Percentiles rank a stretch among this genome's conserved stretches.
Conservation (phyloP, 2,888 invertebrate species). For the Hypsopygia costalis region DNA sequence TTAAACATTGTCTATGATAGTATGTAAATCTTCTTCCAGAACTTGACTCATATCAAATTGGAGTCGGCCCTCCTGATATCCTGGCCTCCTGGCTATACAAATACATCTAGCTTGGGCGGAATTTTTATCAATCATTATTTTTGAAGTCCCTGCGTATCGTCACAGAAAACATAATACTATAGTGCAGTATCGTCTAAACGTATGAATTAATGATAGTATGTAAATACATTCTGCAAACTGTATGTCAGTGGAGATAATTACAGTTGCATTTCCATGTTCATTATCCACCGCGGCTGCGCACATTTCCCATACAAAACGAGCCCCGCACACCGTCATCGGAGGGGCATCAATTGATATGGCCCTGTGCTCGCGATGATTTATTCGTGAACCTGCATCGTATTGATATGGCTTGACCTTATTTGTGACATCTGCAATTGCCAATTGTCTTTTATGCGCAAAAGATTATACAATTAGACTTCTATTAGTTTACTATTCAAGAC, state of each 20-base stretch:
- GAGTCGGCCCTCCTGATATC: too few relatives aligned
- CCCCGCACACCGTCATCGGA: conserved; percentile 25
- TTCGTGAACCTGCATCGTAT: conserved; percentile 67
- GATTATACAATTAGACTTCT: conserved; percentile 4
- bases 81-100: too few relatives aligned
- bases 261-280: conserved; percentile 23
- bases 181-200: too few relatives aligned
- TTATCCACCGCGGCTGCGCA: background rate
- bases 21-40: too few relatives aligned
- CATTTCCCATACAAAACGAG: background rate
- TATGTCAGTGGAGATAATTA: conserved; percentile 16
- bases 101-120: too few relatives aligned
- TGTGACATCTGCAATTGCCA: conserved; percentile 36
- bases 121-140: too few relatives aligned
- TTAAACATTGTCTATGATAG: too few relatives aligned
- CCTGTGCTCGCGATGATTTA: conserved; percentile 67
- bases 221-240: conserved; percentile 17
- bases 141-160: too few relatives aligned
- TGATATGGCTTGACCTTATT: conserved; percentile 66
- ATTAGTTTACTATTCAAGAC: background rate
- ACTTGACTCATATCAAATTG: too few relatives aligned
- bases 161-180: too few relatives aligned
- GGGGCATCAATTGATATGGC: conserved; percentile 68
- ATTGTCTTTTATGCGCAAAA: conserved; percentile 32
- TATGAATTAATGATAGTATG: too few relatives aligned